A percentile compares a stretch with the other conserved stretches of the same genome.
These are phyloP conservation scores for Drosophila nebulosa DNA, from an alignment of 1,140 invertebrate genomes.

Conservation along the genomic window DNA sequence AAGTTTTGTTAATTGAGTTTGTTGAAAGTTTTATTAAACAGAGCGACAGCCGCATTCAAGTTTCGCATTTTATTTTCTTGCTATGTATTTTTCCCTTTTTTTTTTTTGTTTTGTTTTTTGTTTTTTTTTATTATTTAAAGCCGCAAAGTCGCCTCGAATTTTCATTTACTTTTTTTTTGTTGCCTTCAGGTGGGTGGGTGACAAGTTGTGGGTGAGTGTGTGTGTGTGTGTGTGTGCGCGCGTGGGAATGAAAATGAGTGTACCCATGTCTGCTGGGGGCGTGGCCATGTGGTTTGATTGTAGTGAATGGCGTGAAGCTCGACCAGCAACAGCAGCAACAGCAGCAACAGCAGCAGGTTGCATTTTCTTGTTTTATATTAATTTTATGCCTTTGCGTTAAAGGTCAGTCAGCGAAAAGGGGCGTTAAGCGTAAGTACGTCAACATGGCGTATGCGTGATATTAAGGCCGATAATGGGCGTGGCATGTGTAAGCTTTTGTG, in stretches of 20 bases:
- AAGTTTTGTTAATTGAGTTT: constrained; percentile 78
- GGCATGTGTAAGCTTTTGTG: background rate
- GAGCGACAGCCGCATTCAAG: constrained; percentile 68
- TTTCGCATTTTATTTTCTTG: constrained; percentile 24
- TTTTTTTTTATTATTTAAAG: constrained; percentile 49
- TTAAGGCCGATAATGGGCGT: background rate
- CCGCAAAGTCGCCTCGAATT: constrained; percentile 53
- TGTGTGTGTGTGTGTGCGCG: background rate
- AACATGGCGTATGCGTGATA: constrained; percentile 10
- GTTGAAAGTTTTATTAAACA: constrained; percentile 79
- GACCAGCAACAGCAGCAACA: background rate
- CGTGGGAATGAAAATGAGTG: background rate
- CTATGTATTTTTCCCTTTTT: background rate
- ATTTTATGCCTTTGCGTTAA: constrained; percentile 13
- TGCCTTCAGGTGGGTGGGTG: background rate
- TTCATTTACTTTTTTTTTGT: background rate
- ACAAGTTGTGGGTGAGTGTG: too few species aligned
- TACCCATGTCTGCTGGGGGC: constrained; percentile 1
- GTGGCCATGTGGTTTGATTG: constrained; percentile 2
- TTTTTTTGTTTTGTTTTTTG: background rate
- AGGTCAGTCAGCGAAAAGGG: constrained; percentile 2
- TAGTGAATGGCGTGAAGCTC: background rate
- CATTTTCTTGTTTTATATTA: constrained; percentile 6
- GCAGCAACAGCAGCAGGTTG: background rate
- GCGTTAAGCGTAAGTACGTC: constrained; percentile 4